Conservation (phyloP, 2,797 vertebrate genomes). For the Hydrophis major region DNA sequence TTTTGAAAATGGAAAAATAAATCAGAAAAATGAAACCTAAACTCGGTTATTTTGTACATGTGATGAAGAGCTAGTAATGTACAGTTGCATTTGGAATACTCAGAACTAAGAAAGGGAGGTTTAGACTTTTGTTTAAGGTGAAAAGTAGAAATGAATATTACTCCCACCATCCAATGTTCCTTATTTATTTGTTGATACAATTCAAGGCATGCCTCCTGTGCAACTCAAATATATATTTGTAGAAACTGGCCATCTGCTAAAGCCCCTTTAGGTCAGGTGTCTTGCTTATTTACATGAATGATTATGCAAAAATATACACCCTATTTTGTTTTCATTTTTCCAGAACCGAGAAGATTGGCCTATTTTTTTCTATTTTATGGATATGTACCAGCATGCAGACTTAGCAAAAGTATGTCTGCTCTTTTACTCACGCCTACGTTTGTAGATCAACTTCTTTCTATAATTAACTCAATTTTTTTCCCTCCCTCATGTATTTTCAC, state of each 20-base stretch:
- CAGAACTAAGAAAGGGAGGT: neutral
- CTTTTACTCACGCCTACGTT: neutral
- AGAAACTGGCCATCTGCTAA: neutral
- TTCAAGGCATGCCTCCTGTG: neutral
- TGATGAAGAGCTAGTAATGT: neutral
- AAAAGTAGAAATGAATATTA: neutral
- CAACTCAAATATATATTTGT: neutral
- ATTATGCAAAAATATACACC: neutral
- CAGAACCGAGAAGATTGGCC: neutral
- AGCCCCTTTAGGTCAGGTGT: neutral
- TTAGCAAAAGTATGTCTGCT: neutral
- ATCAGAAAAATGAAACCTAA: neutral
- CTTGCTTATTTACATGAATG: neutral
- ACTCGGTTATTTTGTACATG: neutral
- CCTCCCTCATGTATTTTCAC: neutral
- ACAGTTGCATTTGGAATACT: neutral
- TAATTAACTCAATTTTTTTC: neutral
- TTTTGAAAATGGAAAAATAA: neutral
- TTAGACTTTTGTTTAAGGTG: neutral
- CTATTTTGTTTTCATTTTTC: neutral
- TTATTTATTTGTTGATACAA: neutral
- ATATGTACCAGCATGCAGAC: neutral
- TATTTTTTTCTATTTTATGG: neutral
- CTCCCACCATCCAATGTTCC: neutral
- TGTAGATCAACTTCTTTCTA: neutral